Percentiles rank a stretch among this genome's conserved stretches.
Conservation (phyloP, 2,113 vertebrate species). For the Phrynocephalus versicolor region DNA sequence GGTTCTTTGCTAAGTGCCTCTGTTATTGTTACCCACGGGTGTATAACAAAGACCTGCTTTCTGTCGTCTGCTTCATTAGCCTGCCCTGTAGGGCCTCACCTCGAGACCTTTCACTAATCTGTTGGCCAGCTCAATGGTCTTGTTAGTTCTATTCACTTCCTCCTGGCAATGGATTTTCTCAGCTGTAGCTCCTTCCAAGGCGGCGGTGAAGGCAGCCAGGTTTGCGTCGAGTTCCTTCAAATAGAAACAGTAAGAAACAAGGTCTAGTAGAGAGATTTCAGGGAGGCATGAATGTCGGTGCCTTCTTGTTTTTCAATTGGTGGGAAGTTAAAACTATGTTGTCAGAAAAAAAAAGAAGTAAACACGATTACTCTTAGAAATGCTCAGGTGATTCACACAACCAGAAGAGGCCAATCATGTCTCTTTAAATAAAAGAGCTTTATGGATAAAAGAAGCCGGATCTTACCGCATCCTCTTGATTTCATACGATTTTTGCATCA, state of each 20-base stretch:
- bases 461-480: too few species aligned
- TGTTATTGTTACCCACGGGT: slow-evolving; percentile 85
- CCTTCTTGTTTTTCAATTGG: slow-evolving; percentile 58
- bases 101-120: slow-evolving; percentile 95
- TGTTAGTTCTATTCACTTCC: slow-evolving; percentile 94
- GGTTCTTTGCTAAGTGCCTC: slow-evolving; percentile 85
- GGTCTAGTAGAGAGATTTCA: slow-evolving; percentile 67
- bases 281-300: slow-evolving; percentile 62
- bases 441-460: too few species aligned
- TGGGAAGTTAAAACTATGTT: slow-evolving; percentile 32
- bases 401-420: slow-evolving; percentile 41
- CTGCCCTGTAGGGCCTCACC: slow-evolving; percentile 86
- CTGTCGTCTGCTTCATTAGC: slow-evolving; percentile 83
- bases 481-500: too few species aligned
- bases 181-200: slow-evolving; percentile 87
- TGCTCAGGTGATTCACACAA: slow-evolving; percentile 41
- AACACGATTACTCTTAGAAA: slow-evolving; percentile 2
- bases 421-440: too few species aligned
- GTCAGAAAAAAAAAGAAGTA: slow-evolving; percentile 47
- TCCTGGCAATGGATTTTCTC: slow-evolving; percentile 92
- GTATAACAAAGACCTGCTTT: slow-evolving; percentile 84
- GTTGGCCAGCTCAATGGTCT: slow-evolving; percentile 94
- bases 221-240: slow-evolving; percentile 87
- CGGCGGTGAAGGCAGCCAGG: slow-evolving; percentile 84
- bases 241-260: slow-evolving; percentile 76